phyloP scores from a whole-genome alignment of 1,140 invertebrate genomes.

The Chelonus insularis region DNA sequence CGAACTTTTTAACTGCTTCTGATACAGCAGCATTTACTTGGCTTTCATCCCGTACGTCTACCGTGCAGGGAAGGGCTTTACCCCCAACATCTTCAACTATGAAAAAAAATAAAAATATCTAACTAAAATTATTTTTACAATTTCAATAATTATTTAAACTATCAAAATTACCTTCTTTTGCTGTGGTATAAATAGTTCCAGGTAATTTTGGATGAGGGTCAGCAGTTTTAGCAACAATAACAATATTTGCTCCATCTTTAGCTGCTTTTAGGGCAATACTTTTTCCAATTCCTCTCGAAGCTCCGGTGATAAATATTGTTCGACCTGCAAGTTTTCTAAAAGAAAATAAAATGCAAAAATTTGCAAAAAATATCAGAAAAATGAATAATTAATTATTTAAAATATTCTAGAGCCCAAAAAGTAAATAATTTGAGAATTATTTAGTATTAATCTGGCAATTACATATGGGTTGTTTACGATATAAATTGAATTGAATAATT shows the following conservation, averaged over 20 bases:
- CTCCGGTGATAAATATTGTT: conserved; percentile 95
- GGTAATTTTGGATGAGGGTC: conserved; percentile 94
- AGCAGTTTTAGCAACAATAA: conserved; percentile 95
- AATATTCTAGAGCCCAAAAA: too few species aligned
- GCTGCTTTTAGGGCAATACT: conserved; percentile 93
- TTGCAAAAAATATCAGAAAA: too few species aligned
- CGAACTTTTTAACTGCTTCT: conserved; percentile 87
- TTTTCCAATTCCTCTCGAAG: conserved; percentile 96
- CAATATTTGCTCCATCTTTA: conserved; percentile 92
- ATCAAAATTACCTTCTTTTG: conserved; percentile 94
- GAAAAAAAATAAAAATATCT: conserved; percentile 40
- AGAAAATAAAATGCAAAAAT: conserved; percentile 6
- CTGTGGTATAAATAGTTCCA: conserved; percentile 97
- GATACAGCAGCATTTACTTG: conserved; percentile 85
- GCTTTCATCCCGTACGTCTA: conserved; percentile 89
- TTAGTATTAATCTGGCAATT: too few species aligned
- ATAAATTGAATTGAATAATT: too few species aligned
- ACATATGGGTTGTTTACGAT: too few species aligned
- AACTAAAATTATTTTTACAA: background rate
- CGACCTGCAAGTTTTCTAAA: conserved; percentile 85
- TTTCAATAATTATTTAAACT: too few species aligned
- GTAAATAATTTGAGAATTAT: too few species aligned
- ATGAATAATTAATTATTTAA: too few species aligned
- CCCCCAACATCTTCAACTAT: conserved; percentile 90
- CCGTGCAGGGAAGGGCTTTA: conserved; percentile 87